phyloP scores from a whole-genome alignment of 2,888 invertebrate genomes.

The Alentia gelatinosa region DNA sequence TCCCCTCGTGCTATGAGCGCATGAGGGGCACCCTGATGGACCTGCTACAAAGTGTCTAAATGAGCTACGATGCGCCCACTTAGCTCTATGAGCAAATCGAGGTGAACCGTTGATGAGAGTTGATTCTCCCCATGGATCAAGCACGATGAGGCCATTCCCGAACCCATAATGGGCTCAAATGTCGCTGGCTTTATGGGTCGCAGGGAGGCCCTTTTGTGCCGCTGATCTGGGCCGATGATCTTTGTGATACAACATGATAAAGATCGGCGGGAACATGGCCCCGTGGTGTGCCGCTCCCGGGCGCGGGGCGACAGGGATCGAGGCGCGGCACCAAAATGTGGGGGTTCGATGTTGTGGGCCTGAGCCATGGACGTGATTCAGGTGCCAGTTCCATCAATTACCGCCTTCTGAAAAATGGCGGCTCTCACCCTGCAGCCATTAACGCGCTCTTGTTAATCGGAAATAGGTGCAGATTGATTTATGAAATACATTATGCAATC shows the following conservation, averaged over 20 bases:
- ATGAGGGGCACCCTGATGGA: too few species aligned
- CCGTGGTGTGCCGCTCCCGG: background rate
- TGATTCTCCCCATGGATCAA: too few species aligned
- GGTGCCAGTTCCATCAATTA: background rate
- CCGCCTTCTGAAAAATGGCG: background rate
- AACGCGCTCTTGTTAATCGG: background rate
- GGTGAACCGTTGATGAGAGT: too few species aligned
- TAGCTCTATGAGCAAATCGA: too few species aligned
- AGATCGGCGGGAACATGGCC: background rate
- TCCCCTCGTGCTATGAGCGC: too few species aligned
- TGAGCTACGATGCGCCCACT: too few species aligned
- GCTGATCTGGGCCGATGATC: background rate
- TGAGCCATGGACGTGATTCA: background rate
- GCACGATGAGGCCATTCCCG: too few species aligned
- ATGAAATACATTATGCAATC: background rate
- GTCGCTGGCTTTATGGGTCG: background rate
- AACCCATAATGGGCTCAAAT: too few species aligned
- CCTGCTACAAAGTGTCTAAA: too few species aligned
- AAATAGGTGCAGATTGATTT: slow-evolving; percentile 2
- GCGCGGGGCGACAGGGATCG: too few species aligned
- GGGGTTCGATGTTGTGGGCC: background rate
- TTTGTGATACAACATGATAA: background rate
- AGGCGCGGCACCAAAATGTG: too few species aligned
- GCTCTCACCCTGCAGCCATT: background rate
- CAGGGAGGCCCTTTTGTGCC: background rate